A percentile compares a stretch with the other conserved stretches of the same genome.
phyloP scores from a whole-genome alignment of 2,113 vertebrate genomes.

The Istiophorus platypterus region DNA sequence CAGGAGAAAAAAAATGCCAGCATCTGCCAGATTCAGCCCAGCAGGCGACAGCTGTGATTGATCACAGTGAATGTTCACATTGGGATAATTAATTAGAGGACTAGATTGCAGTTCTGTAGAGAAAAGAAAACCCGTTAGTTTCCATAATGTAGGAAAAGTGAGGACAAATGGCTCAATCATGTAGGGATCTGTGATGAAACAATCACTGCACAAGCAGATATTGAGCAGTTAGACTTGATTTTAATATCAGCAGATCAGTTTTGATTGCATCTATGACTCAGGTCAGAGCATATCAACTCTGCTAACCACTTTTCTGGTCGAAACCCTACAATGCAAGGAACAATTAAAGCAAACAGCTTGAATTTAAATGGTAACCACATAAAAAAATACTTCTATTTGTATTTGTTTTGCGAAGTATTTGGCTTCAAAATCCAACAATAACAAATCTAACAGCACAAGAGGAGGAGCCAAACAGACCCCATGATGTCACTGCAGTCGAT shows the following conservation, averaged over 20 bases:
- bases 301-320: background rate
- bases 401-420: background rate
- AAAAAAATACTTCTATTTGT: background rate
- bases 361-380: too few relatives aligned
- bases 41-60: background rate
- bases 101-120: background rate
- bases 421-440: background rate
- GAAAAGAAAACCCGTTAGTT: background rate
- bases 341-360: too few relatives aligned
- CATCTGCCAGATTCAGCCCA: background rate
- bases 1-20: background rate
- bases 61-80: background rate
- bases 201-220: background rate
- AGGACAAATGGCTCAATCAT: background rate
- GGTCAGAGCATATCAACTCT: background rate
- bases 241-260: background rate
- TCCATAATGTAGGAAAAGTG: background rate
- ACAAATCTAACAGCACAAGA: background rate
- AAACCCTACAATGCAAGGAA: too few relatives aligned
- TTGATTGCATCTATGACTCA: background rate
- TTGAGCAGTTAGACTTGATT: too few relatives aligned
- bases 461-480: background rate
- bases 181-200: background rate
- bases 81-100: background rate
- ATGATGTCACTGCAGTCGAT: background rate